Evolutionary conservation across 1,140 invertebrate genomes (phyloP).

Genomic region (Armadillidium nasatum): DNA sequence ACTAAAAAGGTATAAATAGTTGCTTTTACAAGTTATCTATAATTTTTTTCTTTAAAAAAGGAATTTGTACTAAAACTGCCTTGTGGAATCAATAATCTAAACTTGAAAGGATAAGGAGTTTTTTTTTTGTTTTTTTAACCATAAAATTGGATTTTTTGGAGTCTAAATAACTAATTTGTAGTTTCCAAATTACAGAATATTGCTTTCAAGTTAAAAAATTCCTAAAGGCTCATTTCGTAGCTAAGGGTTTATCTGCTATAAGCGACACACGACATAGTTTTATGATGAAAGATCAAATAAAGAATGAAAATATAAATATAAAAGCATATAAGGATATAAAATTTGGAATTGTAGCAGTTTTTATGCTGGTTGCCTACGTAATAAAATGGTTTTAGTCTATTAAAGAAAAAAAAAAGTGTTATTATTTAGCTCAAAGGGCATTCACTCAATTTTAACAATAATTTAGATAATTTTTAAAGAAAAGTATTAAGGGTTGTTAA

Average conservation of each 20-base stretch:
- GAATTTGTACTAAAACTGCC: background rate
- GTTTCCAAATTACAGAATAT: background rate
- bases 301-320: background rate
- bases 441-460: background rate
- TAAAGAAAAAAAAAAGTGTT: background rate
- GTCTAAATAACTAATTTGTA: no score
- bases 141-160: no score
- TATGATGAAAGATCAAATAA: slow-evolving; percentile 12
- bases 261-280: background rate
- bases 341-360: no score
- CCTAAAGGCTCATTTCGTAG: background rate
- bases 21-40: background rate
- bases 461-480: no score
- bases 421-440: background rate
- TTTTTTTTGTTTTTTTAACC: no score
- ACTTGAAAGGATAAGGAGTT: no score
- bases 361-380: background rate
- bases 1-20: slow-evolving; percentile 3
- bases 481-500: no score
- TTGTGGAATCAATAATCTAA: no score
- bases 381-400: background rate
- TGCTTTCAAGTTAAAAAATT: background rate
- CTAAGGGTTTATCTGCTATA: background rate
- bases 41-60: background rate
- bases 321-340: background rate